Evolutionary conservation across 1,140 invertebrate genomes (phyloP), one percentile per base, ranked within the genome.

Genomic region (Protaetia brevitarsis): DNA sequence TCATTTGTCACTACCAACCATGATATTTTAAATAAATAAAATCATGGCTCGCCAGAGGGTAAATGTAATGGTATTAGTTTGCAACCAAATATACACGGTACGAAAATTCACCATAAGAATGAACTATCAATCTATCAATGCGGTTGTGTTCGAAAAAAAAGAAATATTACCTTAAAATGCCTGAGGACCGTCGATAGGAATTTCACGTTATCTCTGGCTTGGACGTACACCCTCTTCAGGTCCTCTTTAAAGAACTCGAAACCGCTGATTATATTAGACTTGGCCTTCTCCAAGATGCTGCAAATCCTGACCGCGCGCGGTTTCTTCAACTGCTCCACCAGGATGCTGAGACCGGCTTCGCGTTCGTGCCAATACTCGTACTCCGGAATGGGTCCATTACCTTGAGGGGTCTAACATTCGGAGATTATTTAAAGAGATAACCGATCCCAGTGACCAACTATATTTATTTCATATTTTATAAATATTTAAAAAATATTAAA

Each of bases 161-260:
- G 30, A 10, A 60, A 60, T 29, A 7, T 27, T 62, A 92, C 89
- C 74, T 88, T 90, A 69, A 96, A 89, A 76, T 94, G 88, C 66
- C 91, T 82, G 66, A 89, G 83, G 8, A 95, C 80, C 0, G 93
- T 94, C 0, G 85, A 87, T 7, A 96, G 76, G 78, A 95, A 95
- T 66, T 92, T 88, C 0, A 90, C 84, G 76, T 95, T 96, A 71
- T 96, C 92, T 71, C 89, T 88, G 0, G 93, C 90, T 72, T 92
- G 82, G n/a, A 86, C 82, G 66, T 90, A 91, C 69, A 86, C 81
- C 51, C 88, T 87, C 63, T 87, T 81, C 0, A 95, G 77, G 56
- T 88, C 86, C 0, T 81, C 74, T 66, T 83, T 72, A 34, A 83
- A 81, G 60, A 78, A 75, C 34, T 82, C 76, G 76, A 90, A 88